Base-by-base conservation (phyloP, 2,797 vertebrate species). In the Acipenser transmontanus region DNA sequence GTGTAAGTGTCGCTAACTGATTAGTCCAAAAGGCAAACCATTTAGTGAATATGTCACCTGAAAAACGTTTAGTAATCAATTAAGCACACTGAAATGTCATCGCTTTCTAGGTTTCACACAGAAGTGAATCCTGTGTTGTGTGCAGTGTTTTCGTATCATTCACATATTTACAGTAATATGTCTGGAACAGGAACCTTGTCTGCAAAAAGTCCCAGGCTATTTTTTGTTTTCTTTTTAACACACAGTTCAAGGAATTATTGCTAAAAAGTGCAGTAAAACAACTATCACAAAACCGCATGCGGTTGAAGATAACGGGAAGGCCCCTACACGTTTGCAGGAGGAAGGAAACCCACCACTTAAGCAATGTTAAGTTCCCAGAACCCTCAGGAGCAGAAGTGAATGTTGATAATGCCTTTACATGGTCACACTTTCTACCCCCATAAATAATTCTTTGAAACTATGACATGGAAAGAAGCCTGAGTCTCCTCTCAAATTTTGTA, bases 51-150 rank as follows among this genome's bases (percentile, higher is more conserved):
- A 34, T 34, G 20, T 34, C 20, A 34, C 34, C 34, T 34, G 34
- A 34, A 34, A 34, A 34, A 34, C 4, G 34, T 4, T 34, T 34
- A 34, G 34, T 34, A 34, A 34, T 34, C 34, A 34, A 34, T 3
- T 34, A 34, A 34, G 34, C 34, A 34, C 4, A 34, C 4, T 34
- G 34, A 34, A 34, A 34, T 34, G 34, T 34, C 34, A 34, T 34
- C 34, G 34, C 34, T 34, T 34, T 34, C 34, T 34, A 34, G 34
- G 34, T 34, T 34, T 34, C 34, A 34, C 34, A 34, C 34, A 34
- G 34, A 0, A 34, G 34, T 34, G 34, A 34, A 34, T 76, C 70
- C 71, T 73, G 70, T 76, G 74, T 69, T 63, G 62, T 63, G 62
- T 34, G 34, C 34, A 34, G 34, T 34, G 34, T 34, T 34, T 34